These are phyloP conservation scores for Batillaria attramentaria DNA, from an alignment of 1,140 invertebrate genomes.

Conservation along the genomic window DNA sequence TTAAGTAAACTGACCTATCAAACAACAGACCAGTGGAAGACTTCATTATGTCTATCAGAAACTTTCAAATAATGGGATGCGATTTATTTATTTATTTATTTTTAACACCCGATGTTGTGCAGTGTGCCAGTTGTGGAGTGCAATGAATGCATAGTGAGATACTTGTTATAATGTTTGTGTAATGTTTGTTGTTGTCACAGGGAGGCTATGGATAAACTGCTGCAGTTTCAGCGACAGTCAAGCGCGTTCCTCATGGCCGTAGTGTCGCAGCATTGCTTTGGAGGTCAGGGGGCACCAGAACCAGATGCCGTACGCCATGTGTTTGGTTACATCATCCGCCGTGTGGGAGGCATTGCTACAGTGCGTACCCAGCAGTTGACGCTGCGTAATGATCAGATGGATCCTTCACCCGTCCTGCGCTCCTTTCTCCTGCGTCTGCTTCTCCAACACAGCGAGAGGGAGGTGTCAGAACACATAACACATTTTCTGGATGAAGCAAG, in stretches of 20 bases:
- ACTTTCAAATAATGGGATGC: too few relatives aligned
- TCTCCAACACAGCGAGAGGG: constrained; percentile 42
- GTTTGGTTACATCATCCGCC: constrained; percentile 52
- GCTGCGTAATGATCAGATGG: constrained; percentile 57
- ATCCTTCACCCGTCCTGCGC: constrained; percentile 63
- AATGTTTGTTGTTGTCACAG: too few relatives aligned
- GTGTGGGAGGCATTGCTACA: constrained; percentile 16
- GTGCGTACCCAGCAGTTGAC: constrained; percentile 50
- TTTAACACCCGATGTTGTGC: too few relatives aligned
- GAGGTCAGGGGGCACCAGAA: constrained; percentile 52
- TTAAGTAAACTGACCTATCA: too few relatives aligned
- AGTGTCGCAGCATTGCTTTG: constrained; percentile 62
- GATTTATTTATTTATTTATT: too few relatives aligned
- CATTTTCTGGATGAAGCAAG: constrained; percentile 39
- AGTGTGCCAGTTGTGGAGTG: too few relatives aligned
- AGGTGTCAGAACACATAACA: constrained; percentile 38
- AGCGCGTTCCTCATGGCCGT: constrained; percentile 62
- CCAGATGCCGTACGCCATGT: constrained; percentile 54
- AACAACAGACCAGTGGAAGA: too few relatives aligned
- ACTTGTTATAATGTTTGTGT: too few relatives aligned
- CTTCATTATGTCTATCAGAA: too few relatives aligned
- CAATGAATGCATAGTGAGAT: too few relatives aligned
- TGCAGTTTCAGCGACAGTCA: constrained; percentile 5
- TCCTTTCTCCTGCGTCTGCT: constrained; percentile 62
- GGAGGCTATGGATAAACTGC: constrained; percentile 23